Conservation (phyloP, 2,797 vertebrate species). For the Gastrophryne carolinensis region DNA sequence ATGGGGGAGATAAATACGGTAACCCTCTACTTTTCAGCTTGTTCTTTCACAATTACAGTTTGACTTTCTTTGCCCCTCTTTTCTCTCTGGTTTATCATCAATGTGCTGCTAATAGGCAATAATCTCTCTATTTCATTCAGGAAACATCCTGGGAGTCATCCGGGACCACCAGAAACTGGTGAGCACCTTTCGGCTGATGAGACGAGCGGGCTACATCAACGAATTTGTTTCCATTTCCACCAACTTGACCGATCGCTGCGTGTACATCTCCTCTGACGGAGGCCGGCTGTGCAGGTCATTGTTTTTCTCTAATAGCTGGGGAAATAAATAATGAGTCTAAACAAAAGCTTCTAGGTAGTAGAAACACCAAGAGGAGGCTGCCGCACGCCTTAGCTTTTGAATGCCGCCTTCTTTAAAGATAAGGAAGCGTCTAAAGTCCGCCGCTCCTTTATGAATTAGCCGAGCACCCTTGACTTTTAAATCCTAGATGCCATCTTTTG, state of each 20-base stretch:
- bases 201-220: slow-evolving; percentile 93
- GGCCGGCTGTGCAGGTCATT: slow-evolving; percentile 91
- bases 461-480: slow-evolving; percentile 62
- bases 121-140: slow-evolving; percentile 62
- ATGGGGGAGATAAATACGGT: too few species aligned
- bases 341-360: background rate
- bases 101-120: too few species aligned
- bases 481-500: slow-evolving; percentile 63
- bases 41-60: too few species aligned
- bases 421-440: background rate
- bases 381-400: background rate
- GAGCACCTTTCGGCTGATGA: slow-evolving; percentile 92
- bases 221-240: slow-evolving; percentile 98
- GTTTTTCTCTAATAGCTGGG: background rate
- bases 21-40: too few species aligned
- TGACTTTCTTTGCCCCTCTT: too few species aligned
- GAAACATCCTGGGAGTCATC: slow-evolving; percentile 96
- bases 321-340: slow-evolving; percentile 4
- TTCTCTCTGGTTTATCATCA: too few species aligned
- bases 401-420: slow-evolving; percentile 55
- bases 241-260: slow-evolving; percentile 91
- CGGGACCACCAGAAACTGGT: slow-evolving; percentile 90
- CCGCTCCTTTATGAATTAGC: slow-evolving; percentile 55
- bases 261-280: slow-evolving; percentile 96
- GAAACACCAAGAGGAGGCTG: background rate